These are phyloP conservation scores for Columbina picui DNA, from an alignment of 2,113 vertebrate species.

Conservation along the genomic window DNA sequence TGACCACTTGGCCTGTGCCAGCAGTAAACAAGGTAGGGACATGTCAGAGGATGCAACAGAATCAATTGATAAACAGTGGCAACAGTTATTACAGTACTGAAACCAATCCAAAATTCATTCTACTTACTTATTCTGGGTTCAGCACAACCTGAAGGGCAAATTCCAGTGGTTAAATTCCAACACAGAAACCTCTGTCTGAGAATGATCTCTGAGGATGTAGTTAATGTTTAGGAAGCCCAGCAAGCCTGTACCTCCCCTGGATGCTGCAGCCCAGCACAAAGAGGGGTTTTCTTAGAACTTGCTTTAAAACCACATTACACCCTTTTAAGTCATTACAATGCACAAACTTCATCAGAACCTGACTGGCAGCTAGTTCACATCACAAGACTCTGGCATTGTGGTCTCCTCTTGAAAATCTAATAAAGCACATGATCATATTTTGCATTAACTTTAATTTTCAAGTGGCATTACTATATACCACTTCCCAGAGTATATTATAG, in stretches of 20 bases:
- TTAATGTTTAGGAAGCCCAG: neutral
- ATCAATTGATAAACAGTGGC: neutral
- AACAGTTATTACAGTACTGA: neutral
- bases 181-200: neutral
- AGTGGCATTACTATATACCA: neutral
- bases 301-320: neutral
- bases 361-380: neutral
- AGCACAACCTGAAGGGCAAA: neutral
- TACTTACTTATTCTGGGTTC: neutral
- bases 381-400: neutral
- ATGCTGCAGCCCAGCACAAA: neutral
- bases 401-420: neutral
- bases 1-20: neutral
- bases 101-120: neutral
- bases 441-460: neutral
- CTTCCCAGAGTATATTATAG: neutral
- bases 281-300: neutral
- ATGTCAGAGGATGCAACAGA: neutral
- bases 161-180: neutral
- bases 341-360: neutral
- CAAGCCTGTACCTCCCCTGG: neutral
- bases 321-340: neutral
- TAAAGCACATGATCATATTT: neutral
- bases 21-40: neutral
- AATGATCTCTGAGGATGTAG: neutral